These are phyloP conservation scores for Sparus aurata DNA, from an alignment of 2,797 vertebrate genomes.

Conservation along the genomic window DNA sequence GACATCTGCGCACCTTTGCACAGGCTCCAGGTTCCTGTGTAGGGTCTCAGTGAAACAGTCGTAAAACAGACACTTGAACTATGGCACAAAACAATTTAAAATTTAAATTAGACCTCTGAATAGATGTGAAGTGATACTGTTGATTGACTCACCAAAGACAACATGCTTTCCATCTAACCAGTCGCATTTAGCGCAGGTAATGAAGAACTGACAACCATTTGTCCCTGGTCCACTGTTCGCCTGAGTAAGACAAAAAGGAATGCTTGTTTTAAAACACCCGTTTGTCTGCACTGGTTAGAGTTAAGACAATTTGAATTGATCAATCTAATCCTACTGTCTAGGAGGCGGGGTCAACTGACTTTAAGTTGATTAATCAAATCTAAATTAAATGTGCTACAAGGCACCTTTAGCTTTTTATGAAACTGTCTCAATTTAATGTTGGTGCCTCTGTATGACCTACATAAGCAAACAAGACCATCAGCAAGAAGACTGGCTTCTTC, in stretches of 20 bases:
- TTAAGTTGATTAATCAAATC: conserved; percentile 25
- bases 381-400: background rate
- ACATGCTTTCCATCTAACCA: conserved; percentile 98
- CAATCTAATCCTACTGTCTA: conserved; percentile 7
- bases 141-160: conserved; percentile 92
- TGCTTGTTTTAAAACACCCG: conserved; percentile 4
- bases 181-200: conserved; percentile 97
- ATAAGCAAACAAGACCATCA: too few relatives aligned
- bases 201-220: conserved; percentile 99
- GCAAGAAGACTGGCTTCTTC: too few relatives aligned
- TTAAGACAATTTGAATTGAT: conserved; percentile 16
- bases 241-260: conserved; percentile 70
- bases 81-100: background rate
- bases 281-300: background rate
- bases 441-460: too few relatives aligned
- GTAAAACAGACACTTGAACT: background rate
- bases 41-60: conserved; percentile 69
- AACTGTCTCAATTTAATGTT: too few relatives aligned
- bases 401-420: too few relatives aligned
- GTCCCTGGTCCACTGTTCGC: conserved; percentile 98
- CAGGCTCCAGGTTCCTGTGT: too few relatives aligned
- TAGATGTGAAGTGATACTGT: background rate
- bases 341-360: background rate
- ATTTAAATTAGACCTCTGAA: background rate
- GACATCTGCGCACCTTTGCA: too few relatives aligned